Conservation (phyloP, 2,797 vertebrate genomes). For the Ficedula albicollis region DNA sequence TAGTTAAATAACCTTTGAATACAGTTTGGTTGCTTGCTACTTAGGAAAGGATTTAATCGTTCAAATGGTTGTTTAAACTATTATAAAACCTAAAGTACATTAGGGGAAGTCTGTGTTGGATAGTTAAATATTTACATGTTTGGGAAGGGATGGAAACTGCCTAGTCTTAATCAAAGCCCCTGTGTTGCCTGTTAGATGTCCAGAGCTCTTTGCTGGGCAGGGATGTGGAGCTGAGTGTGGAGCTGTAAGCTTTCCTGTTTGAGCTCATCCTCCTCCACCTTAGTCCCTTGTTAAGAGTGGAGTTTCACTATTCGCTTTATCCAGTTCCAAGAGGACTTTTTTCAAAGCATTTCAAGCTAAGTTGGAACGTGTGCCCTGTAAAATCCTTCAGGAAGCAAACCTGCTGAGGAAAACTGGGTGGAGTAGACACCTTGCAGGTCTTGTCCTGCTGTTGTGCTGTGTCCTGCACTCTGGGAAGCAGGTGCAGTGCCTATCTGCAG, state of each 20-base stretch:
- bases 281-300: fast-evolving
- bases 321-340: neutral
- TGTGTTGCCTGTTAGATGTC: neutral
- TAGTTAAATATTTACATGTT: neutral
- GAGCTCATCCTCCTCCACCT: neutral
- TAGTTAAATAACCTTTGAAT: neutral
- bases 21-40: neutral
- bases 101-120: neutral
- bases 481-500: neutral
- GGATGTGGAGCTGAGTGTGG: neutral
- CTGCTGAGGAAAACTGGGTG: neutral
- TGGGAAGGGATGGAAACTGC: neutral
- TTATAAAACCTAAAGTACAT: neutral
- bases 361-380: fast-evolving
- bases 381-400: neutral
- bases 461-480: neutral
- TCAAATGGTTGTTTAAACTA: neutral
- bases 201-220: neutral
- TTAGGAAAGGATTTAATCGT: neutral
- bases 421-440: neutral
- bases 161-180: neutral
- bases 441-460: neutral
- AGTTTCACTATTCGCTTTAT: neutral
- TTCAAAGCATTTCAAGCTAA: neutral
- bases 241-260: neutral